Evolutionary conservation across 1,140 invertebrate species (phyloP), one percentile per base, ranked within the genome.

Genomic region (Coelopa frigida): DNA sequence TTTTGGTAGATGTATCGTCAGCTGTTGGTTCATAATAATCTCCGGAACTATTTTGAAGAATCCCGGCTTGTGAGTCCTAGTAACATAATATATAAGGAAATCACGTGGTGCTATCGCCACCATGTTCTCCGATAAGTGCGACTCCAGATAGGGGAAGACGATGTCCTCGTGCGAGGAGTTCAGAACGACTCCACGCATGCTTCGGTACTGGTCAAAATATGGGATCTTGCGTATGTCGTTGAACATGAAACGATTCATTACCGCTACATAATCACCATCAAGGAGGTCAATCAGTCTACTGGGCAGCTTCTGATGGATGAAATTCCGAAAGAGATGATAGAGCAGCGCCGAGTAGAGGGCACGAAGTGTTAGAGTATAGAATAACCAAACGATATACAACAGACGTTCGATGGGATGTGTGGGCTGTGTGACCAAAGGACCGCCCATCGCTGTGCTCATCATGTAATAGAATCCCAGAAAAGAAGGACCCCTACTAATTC

Each of bases 1-100:
- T 44, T 54, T 55, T 31, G 53, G 53, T 41, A 58, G 36, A 18
- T 58, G 58, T 11, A 58, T 56, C 32, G 54, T 51, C 46, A 58
- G 20, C 35, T 58, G 56, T n/a, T 58, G 57, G 21, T 58, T 53
- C 24, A 58, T 38, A 1, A 58, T 36, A 3, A 51, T 44, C 27
- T 58, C 41, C 2, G 49, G 46, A 4, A 58, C 14, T 2, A 58
- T 51, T 24, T 58, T 52, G n/a, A 50, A 58, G 18, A 48, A 14
- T 0, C 51, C 53, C 1, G 56, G 37, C 22, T 48, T 46, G 14
- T 49, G 53, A 2, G 24, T 15, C 0, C 33, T 29, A 14, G 52
- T 31, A 5, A 47, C 43, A 10, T 49, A 42, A 35, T 56, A 29
- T 3, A 58, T 37, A 27, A 58, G 27, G 3, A 52, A 43, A 21